These are phyloP conservation scores for Galago senegalensis DNA, from an alignment of 2,797 vertebrate genomes.

Conservation along the genomic window DNA sequence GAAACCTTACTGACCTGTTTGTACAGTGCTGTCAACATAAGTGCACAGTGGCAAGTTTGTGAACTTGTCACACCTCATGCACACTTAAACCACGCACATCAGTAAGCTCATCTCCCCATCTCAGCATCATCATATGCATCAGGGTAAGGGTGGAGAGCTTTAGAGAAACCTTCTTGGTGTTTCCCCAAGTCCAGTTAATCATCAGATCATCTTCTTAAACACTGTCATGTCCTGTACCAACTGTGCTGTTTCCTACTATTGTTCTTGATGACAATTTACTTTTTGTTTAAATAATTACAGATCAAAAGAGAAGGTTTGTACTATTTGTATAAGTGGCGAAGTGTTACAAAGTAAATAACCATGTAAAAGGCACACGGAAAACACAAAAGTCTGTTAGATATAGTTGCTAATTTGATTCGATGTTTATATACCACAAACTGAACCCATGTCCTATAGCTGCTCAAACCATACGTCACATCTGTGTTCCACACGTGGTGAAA, in stretches of 20 bases:
- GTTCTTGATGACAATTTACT: background rate
- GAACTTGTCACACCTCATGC: too few relatives aligned
- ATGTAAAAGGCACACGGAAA: background rate
- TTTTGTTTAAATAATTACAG: background rate
- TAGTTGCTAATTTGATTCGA: background rate
- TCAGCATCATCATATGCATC: background rate
- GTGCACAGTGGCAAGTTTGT: too few relatives aligned
- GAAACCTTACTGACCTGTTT: too few relatives aligned
- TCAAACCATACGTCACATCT: background rate
- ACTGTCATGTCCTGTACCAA: background rate
- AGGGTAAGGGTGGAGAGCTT: background rate
- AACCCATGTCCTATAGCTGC: background rate
- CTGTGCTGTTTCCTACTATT: background rate
- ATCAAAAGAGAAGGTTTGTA: background rate
- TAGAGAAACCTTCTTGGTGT: background rate
- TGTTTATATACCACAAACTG: background rate
- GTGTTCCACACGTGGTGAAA: background rate
- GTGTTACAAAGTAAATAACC: background rate
- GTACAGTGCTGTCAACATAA: too few relatives aligned
- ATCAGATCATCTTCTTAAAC: background rate
- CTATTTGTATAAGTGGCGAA: background rate
- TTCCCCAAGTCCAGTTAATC: background rate
- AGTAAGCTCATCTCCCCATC: background rate
- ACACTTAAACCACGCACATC: background rate
- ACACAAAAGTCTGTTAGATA: background rate